A percentile compares a stretch with the other conserved stretches of the same genome.
These are phyloP conservation scores for Mus musculus DNA, from an alignment of 2,113 vertebrate species.

Conservation along the genomic window DNA sequence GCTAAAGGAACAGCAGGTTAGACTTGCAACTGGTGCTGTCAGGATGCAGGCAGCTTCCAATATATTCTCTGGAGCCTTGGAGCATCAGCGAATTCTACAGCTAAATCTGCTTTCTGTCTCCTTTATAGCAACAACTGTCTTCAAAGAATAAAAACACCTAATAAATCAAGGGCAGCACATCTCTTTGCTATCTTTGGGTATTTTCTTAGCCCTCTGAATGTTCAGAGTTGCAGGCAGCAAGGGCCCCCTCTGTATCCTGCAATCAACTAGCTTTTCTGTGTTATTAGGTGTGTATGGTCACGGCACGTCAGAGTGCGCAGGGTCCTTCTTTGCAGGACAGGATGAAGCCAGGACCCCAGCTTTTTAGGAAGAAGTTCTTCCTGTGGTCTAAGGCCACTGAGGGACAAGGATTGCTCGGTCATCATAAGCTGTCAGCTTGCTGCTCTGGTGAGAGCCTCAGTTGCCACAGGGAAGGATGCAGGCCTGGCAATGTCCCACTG, in stretches of 20 bases:
- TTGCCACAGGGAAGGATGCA: not conserved
- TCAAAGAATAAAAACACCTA: not conserved
- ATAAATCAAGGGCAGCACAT: not conserved
- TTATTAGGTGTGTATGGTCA: not conserved
- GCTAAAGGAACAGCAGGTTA: not conserved
- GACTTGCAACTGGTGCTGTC: accelerated
- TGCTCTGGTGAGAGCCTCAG: not conserved
- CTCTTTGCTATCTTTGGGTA: constrained; percentile 43
- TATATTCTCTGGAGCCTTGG: not conserved
- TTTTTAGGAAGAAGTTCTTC: not conserved
- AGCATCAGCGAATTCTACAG: not conserved
- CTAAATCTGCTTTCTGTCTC: constrained; percentile 60
- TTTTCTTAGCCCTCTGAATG: constrained; percentile 46
- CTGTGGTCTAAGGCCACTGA: not conserved
- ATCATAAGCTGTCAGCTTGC: not conserved
- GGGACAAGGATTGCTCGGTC: not conserved
- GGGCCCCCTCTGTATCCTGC: not conserved
- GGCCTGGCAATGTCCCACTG: not conserved
- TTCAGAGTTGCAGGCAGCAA: not conserved
- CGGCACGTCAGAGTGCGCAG: not conserved
- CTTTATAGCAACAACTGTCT: constrained; percentile 46
- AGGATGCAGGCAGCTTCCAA: not conserved
- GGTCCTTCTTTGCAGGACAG: not conserved
- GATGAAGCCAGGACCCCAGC: not conserved
- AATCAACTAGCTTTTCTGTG: not conserved